These are phyloP conservation scores for Garra rufa DNA, from an alignment of 2,113 vertebrate species.

Conservation along the genomic window DNA sequence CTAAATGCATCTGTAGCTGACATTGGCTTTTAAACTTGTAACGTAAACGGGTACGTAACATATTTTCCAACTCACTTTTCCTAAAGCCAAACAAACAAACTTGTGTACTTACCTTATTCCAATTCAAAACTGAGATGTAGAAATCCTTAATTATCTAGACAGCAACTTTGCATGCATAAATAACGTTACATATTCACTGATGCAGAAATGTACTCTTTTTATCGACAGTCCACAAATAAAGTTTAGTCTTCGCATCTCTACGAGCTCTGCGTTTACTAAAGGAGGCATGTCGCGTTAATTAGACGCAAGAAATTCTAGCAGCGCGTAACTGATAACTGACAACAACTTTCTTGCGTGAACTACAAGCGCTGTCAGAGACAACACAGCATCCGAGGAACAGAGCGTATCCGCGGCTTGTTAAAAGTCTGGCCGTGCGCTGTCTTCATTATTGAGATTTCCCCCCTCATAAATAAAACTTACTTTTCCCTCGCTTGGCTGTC, in stretches of 20 bases:
- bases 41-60: not conserved
- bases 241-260: not conserved
- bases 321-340: slow-evolving; percentile 51
- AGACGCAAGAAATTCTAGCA: not conserved
- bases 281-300: slow-evolving; percentile 7
- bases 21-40: not conserved
- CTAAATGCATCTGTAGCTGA: not conserved
- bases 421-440: slow-evolving; percentile 39
- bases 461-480: slow-evolving; percentile 86
- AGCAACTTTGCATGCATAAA: not conserved
- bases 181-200: not conserved
- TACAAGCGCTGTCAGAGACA: slow-evolving; percentile 34
- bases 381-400: slow-evolving; percentile 29
- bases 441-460: slow-evolving; percentile 64
- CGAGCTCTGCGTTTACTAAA: not conserved
- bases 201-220: not conserved
- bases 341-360: slow-evolving; percentile 55
- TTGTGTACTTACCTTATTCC: slow-evolving; percentile 8
- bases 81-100: slow-evolving; percentile 3
- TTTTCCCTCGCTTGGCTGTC: slow-evolving; percentile 97
- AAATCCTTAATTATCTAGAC: not conserved
- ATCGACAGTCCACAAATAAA: not conserved
- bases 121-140: not conserved
- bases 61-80: not conserved
- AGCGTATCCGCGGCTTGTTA: slow-evolving; percentile 30